A percentile compares a stretch with the other conserved stretches of the same genome.
These are phyloP conservation scores for Nematostella vectensis DNA, from an alignment of 92 coral and sea anemone species.

Conservation along the genomic window DNA sequence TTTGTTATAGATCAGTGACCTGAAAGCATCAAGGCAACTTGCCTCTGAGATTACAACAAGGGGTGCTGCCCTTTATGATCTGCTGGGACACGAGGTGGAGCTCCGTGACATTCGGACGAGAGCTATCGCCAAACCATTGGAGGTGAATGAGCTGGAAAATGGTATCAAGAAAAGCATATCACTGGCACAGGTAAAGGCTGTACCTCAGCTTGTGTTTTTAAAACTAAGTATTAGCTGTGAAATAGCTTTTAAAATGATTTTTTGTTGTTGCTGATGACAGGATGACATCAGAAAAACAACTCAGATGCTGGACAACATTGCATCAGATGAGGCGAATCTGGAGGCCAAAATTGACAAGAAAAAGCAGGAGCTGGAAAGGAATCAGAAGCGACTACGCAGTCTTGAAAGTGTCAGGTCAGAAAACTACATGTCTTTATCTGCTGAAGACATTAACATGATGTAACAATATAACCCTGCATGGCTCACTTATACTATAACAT, in stretches of 20 bases:
- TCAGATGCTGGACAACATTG: constrained; percentile 96
- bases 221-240: background rate
- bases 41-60: constrained; percentile 95
- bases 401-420: constrained; percentile 86
- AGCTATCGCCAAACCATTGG: constrained; percentile 96
- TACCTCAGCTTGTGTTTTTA: background rate
- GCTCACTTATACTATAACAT: too few species aligned
- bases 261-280: constrained; percentile 15
- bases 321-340: constrained; percentile 96
- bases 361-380: constrained; percentile 88
- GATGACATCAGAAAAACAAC: constrained; percentile 87
- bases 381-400: constrained; percentile 83
- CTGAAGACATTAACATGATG: background rate
- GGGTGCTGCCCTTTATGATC: constrained; percentile 91
- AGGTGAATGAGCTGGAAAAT: constrained; percentile 90
- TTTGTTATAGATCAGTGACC: constrained; percentile 82
- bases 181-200: constrained; percentile 79
- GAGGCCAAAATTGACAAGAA: constrained; percentile 97
- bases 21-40: constrained; percentile 89
- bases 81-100: constrained; percentile 90
- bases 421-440: background rate
- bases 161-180: constrained; percentile 81
- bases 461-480: too few species aligned
- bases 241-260: background rate
- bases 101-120: constrained; percentile 78